A percentile compares a stretch with the other conserved stretches of the same genome.
These are phyloP conservation scores for Nasalis larvatus DNA, from an alignment of 2,113 vertebrate species.

Conservation along the genomic window DNA sequence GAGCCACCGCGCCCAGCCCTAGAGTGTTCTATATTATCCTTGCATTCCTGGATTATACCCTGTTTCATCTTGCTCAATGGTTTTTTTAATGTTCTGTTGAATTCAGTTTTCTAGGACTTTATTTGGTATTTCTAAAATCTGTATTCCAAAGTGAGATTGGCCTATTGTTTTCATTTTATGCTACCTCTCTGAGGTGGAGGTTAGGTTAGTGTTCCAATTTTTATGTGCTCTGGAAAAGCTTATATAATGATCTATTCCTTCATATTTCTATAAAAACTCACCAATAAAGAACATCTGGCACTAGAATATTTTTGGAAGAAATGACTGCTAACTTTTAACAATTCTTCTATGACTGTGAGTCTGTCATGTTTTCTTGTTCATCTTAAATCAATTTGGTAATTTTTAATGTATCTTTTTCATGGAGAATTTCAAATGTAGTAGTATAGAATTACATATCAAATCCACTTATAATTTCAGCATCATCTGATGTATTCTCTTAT, in stretches of 20 bases:
- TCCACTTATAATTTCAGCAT: neutral
- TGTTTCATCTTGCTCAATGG: neutral
- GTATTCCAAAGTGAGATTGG: neutral
- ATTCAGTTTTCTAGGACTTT: neutral
- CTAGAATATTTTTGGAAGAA: slow-evolving; percentile 27
- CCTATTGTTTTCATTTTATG: neutral
- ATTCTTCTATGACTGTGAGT: neutral
- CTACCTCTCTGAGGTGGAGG: neutral
- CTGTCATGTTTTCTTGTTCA: neutral
- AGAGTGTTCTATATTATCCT: slow-evolving; percentile 42
- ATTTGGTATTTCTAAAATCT: slow-evolving; percentile 26
- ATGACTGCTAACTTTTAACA: neutral
- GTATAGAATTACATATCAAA: neutral
- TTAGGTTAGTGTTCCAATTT: slow-evolving; percentile 20
- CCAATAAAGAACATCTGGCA: slow-evolving; percentile 26
- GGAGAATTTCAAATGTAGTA: neutral
- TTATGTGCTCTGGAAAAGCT: neutral
- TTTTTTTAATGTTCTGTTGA: neutral
- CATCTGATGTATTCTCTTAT: neutral
- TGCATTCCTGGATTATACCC: neutral
- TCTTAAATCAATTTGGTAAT: neutral
- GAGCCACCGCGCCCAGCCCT: neutral
- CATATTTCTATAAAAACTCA: slow-evolving; percentile 27
- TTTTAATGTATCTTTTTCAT: neutral
- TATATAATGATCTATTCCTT: slow-evolving; percentile 19